phyloP scores from a whole-genome alignment of 2,888 invertebrate species.

The Calameuta idolon region DNA sequence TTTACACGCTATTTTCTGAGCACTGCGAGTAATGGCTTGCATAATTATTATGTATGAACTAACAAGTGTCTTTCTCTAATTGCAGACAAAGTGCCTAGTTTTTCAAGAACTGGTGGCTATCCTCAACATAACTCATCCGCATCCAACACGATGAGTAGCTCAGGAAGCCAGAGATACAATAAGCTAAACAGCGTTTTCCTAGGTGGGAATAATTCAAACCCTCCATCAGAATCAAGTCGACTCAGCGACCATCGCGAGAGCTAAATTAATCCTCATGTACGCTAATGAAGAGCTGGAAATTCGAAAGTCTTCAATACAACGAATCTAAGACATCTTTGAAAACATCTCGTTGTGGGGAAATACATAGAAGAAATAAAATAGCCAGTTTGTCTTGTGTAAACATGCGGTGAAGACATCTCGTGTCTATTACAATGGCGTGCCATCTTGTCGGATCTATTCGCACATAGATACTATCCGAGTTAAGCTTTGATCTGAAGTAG shows the following conservation, averaged over 20 bases:
- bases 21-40: neutral
- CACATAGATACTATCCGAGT: neutral
- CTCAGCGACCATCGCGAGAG: slow-evolving; percentile 60
- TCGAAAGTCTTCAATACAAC: slow-evolving; percentile 32
- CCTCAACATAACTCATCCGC: slow-evolving; percentile 62
- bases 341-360: neutral
- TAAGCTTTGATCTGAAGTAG: neutral
- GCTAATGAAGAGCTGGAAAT: neutral
- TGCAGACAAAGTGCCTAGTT: slow-evolving; percentile 63
- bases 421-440: neutral
- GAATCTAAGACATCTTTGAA: slow-evolving; percentile 18
- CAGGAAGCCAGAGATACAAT: slow-evolving; percentile 63
- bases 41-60: neutral
- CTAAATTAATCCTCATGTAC: slow-evolving; percentile 43
- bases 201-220: slow-evolving; percentile 49
- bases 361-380: neutral
- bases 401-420: neutral
- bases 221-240: slow-evolving; percentile 53
- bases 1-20: neutral
- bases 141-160: slow-evolving; percentile 63
- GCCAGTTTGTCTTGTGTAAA: neutral
- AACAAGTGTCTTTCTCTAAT: neutral
- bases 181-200: slow-evolving; percentile 60
- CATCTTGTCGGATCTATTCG: neutral
- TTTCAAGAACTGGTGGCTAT: slow-evolving; percentile 56